Base-by-base conservation (phyloP, 1,140 invertebrate genomes). In the Solenopsis invicta region DNA sequence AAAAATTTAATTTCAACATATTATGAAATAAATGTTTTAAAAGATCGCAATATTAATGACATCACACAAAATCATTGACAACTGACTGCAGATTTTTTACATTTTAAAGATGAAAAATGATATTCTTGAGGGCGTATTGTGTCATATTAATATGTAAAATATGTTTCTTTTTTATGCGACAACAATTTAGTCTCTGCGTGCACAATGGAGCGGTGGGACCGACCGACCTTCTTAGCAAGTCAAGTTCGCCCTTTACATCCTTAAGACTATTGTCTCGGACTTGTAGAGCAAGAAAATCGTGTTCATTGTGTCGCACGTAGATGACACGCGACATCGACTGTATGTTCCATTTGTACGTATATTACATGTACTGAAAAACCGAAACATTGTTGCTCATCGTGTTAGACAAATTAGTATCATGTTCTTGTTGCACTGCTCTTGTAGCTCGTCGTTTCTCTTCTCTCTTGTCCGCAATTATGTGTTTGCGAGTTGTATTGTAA, bases 401-500 rank as follows among this genome's bases (percentile, higher is more conserved):
- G 87, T 91, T 62, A 86, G 89, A 90, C 89, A 91, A 91, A 91
- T 91, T 91, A 91, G 90, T 89, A 86, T 90, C 77, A 86, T 86
- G 81, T 91, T 91, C 85, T 91, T 91, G 90, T 66, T 77, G 34
- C 77, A 18, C 29, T 50, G 62, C 34, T 86, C 87, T 66, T 71
- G 37, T 59, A 37, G 66, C 8, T 41, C 10, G 45, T 67, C 48
- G 50, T 66, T 74, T 54, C 62, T 62, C 52, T 80, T 84, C 62
- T 34, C 18, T 77, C 45, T 34, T 50, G 29, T 16, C 21, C 41
- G 18, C 29, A 41, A 41, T 81, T 41, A 72, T 50, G 10, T 37
- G 21, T 37, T 37, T 41, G 24, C 54, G 18, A 37, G 54, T 69
- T 61, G 37, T 45, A 21, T 72, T 34, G n/a, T 48, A 41, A 5